Conservation (phyloP, 2,113 vertebrate species). For the Platanista minor region DNA sequence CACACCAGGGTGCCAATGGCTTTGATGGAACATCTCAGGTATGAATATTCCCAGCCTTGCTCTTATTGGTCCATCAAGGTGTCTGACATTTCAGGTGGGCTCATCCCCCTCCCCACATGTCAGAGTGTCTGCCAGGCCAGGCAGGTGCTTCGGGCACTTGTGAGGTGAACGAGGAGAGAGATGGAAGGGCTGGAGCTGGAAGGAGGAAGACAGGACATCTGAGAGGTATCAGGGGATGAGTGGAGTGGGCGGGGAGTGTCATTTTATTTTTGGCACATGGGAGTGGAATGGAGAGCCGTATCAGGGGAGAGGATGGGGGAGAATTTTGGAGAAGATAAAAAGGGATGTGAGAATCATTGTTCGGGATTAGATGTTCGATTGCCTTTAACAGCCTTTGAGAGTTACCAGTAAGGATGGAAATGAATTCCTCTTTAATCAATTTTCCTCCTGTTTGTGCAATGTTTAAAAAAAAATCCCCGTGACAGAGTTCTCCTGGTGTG, state of each 20-base stretch:
- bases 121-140: background rate
- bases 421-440: background rate
- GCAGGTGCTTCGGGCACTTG: background rate
- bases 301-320: no score
- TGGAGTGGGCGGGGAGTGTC: rapidly evolving
- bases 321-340: background rate
- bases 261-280: background rate
- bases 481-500: background rate
- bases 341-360: background rate
- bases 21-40: rapidly evolving
- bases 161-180: background rate
- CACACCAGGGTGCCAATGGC: rapidly evolving
- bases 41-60: no score
- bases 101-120: rapidly evolving
- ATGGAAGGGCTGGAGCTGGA: background rate
- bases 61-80: no score
- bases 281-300: no score
- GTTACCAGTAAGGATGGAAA: background rate
- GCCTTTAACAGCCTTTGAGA: background rate
- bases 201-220: background rate
- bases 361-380: no score
- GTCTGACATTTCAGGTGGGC: background rate
- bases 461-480: background rate
- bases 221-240: background rate
- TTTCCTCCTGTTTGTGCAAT: background rate